Percentiles rank a stretch among this genome's conserved stretches.
Evolutionary conservation across 2,797 vertebrate genomes (phyloP).

Genomic region (Rhinichthys osculus): DNA sequence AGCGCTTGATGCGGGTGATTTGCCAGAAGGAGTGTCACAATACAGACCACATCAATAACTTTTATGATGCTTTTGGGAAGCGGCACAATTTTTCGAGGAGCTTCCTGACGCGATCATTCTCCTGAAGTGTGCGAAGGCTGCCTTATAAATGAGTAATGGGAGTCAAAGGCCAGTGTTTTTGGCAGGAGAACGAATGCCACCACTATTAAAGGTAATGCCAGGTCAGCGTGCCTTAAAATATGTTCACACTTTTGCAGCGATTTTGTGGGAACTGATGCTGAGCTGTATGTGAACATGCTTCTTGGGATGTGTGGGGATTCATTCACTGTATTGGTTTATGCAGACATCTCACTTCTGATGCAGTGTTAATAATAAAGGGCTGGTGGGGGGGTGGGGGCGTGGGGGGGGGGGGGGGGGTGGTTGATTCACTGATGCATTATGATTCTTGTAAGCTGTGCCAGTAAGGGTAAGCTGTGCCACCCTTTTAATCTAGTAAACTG

Average conservation of each 20-base stretch:
- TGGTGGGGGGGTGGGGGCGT: too few relatives aligned
- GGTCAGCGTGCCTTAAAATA: constrained; percentile 20
- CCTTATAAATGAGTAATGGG: constrained; percentile 13
- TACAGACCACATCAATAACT: constrained; percentile 11
- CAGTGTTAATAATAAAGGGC: neutral
- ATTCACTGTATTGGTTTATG: neutral
- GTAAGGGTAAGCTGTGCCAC: neutral
- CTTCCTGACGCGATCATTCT: neutral
- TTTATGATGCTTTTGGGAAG: constrained; percentile 34
- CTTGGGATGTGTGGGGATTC: neutral
- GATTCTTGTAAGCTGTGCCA: too few relatives aligned
- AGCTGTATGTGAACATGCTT: neutral
- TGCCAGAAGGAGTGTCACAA: neutral
- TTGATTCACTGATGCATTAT: too few relatives aligned
- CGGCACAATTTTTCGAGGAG: neutral
- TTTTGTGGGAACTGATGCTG: neutral
- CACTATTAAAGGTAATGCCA: neutral
- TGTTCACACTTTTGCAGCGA: neutral
- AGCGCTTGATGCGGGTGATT: constrained; percentile 13
- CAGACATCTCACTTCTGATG: neutral
- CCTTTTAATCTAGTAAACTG: neutral
- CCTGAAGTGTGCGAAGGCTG: neutral
- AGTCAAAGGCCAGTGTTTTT: constrained; percentile 21
- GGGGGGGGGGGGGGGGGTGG: too few relatives aligned
- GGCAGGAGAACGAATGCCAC: constrained; percentile 14